A percentile compares a stretch with the other conserved stretches of the same genome.
Conservation (phyloP, 2,888 invertebrate genomes). For the Bimastos eiseni region DNA sequence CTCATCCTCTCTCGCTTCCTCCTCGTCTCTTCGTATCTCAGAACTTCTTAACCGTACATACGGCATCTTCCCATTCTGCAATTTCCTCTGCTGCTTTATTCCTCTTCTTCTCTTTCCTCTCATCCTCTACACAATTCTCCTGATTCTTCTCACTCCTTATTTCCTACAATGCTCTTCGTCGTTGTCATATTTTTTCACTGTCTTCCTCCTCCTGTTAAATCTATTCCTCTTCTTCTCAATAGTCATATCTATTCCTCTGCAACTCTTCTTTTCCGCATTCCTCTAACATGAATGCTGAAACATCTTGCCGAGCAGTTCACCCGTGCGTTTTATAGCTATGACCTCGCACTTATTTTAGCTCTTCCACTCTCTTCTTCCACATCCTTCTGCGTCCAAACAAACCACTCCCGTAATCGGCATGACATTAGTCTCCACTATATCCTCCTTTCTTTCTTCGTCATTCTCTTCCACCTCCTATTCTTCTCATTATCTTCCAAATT, state of each 20-base stretch:
- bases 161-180: no score
- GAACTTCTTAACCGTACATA: no score
- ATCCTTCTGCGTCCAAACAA: not conserved
- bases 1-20: not conserved
- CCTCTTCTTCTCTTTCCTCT: not conserved
- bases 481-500: not conserved
- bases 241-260: no score
- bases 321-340: conserved; percentile 13
- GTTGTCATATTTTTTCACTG: no score
- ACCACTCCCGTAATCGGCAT: not conserved
- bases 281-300: not conserved
- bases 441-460: not conserved
- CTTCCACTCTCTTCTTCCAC: no score
- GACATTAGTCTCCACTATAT: not conserved
- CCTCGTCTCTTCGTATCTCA: not conserved
- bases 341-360: not conserved
- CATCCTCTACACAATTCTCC: not conserved
- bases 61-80: no score
- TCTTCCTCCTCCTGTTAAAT: not conserved
- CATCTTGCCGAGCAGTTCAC: not conserved
- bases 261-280: not conserved
- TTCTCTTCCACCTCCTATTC: not conserved
- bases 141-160: no score
- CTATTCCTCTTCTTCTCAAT: not conserved
- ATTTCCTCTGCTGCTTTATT: not conserved